A percentile compares a stretch with the other conserved stretches of the same genome.
Evolutionary conservation across 2,888 invertebrate genomes (phyloP).

Genomic region (Clanis bilineata): DNA sequence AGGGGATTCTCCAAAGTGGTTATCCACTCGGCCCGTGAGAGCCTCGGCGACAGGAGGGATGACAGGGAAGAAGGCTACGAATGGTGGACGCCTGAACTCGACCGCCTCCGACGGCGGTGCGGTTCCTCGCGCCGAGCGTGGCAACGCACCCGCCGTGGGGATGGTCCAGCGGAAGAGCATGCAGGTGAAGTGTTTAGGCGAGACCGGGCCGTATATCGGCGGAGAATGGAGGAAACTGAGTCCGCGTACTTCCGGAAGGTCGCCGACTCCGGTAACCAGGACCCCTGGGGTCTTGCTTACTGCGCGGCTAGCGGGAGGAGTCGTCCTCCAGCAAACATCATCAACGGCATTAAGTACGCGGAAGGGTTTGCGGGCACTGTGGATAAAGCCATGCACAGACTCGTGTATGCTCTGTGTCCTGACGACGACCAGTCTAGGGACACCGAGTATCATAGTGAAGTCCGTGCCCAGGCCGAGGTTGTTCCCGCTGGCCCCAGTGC

Average conservation of each 20-base stretch:
- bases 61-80: slow-evolving; percentile 16
- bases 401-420: no score
- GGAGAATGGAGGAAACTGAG: slow-evolving; percentile 9
- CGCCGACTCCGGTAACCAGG: slow-evolving; percentile 24
- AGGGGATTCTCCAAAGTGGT: not conserved
- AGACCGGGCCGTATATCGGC: not conserved
- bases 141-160: not conserved
- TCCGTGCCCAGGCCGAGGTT: slow-evolving; percentile 27
- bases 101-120: no score
- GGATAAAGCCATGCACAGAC: no score
- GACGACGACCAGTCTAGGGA: slow-evolving; percentile 31
- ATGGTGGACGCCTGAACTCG: slow-evolving; percentile 21
- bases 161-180: not conserved
- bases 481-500: slow-evolving; percentile 26
- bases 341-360: slow-evolving; percentile 20
- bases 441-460: slow-evolving; percentile 26
- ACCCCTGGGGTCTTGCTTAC: slow-evolving; percentile 34
- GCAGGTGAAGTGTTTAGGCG: not conserved
- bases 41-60: slow-evolving; percentile 1
- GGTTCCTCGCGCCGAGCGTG: no score
- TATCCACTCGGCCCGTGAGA: not conserved
- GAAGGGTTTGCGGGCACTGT: slow-evolving; percentile 20
- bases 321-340: slow-evolving; percentile 25
- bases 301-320: slow-evolving; percentile 25
- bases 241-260: not conserved